These are phyloP conservation scores for Hermatobates lingyangjiaoensis DNA, from an alignment of 1,140 invertebrate genomes.

Conservation along the genomic window DNA sequence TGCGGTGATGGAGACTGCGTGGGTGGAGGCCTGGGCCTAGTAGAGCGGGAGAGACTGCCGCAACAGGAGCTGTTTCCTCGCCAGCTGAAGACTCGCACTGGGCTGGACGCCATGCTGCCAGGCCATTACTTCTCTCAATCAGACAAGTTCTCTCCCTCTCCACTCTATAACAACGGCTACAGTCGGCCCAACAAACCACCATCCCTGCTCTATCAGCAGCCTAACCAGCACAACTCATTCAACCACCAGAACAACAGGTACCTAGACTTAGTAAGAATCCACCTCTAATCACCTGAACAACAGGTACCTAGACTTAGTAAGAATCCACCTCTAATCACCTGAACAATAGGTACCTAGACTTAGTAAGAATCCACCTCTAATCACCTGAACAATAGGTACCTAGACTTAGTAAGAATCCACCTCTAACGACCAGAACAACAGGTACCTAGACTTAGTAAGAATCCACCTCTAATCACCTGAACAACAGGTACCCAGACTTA, in stretches of 20 bases:
- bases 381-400: too few species aligned
- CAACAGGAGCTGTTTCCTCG: constrained; percentile 27
- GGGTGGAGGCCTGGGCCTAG: background rate
- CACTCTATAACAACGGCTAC: background rate
- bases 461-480: too few species aligned
- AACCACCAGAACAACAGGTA: background rate
- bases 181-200: background rate
- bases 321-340: too few species aligned
- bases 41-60: constrained; percentile 27
- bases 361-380: too few species aligned
- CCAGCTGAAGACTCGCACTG: constrained; percentile 31
- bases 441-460: too few species aligned
- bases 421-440: too few species aligned
- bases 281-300: too few species aligned
- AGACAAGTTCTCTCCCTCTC: constrained; percentile 9
- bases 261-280: too few species aligned
- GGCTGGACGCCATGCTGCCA: constrained; percentile 32
- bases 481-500: too few species aligned
- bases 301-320: too few species aligned
- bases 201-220: background rate
- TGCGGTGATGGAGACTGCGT: constrained; percentile 8
- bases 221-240: background rate
- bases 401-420: too few species aligned
- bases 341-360: too few species aligned
- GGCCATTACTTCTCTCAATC: constrained; percentile 18